Evolutionary conservation across 2,888 invertebrate species (phyloP).

Genomic region (Panopea generosa): DNA sequence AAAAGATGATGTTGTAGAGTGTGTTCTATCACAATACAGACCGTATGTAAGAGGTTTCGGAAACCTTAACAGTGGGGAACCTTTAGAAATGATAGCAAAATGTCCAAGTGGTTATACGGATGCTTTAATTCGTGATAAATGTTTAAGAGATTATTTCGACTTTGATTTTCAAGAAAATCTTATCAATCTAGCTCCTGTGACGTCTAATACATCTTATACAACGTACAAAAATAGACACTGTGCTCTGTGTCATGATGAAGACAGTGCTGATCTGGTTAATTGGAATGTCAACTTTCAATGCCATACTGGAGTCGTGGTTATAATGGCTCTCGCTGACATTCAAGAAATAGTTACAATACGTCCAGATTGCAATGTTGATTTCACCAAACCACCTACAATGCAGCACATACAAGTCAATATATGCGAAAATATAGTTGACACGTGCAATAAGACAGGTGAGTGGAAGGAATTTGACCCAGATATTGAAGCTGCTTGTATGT

Average conservation of each 20-base stretch:
- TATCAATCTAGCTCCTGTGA: slow-evolving; percentile 6
- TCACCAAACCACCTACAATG: too few species aligned
- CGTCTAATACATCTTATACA: neutral
- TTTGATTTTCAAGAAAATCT: slow-evolving; percentile 8
- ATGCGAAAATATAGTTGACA: slow-evolving; percentile 12
- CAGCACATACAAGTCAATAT: too few species aligned
- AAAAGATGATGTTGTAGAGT: slow-evolving; percentile 7
- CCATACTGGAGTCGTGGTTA: too few species aligned
- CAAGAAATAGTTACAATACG: too few species aligned
- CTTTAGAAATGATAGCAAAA: neutral
- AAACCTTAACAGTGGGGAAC: too few species aligned
- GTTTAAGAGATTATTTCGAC: neutral
- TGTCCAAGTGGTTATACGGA: slow-evolving; percentile 8
- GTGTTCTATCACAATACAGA: slow-evolving; percentile 4
- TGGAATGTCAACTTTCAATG: neutral
- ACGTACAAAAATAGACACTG: slow-evolving; percentile 13
- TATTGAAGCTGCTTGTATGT: slow-evolving; percentile 10
- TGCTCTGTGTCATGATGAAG: slow-evolving; percentile 13
- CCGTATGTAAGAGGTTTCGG: too few species aligned
- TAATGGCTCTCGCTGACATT: too few species aligned
- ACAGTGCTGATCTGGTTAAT: neutral
- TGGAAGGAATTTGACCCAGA: neutral
- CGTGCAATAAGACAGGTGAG: slow-evolving; percentile 14
- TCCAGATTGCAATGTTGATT: too few species aligned
- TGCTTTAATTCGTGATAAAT: neutral